phyloP scores from a whole-genome alignment of 35 echinoderm and acorn worm genomes.

The Apostichopus californicus region DNA sequence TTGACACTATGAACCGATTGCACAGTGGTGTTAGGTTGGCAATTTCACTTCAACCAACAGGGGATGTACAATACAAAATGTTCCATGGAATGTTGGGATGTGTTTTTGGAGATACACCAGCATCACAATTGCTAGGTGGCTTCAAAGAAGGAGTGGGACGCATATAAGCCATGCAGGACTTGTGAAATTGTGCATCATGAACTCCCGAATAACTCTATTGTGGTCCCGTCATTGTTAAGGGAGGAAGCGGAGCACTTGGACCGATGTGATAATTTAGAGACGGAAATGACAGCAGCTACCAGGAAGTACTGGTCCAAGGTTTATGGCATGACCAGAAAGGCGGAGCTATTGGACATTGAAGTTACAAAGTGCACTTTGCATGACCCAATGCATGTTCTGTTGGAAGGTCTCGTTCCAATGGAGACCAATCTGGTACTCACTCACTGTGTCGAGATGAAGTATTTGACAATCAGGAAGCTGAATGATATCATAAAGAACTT shows the following conservation, averaged over 20 bases:
- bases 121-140: slow-evolving; percentile 15
- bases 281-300: slow-evolving; percentile 14
- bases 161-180: slow-evolving; percentile 14
- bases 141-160: slow-evolving; percentile 26
- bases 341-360: slow-evolving; percentile 10
- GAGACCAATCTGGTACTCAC: too few relatives aligned
- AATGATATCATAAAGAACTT: too few relatives aligned
- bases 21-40: neutral
- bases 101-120: slow-evolving; percentile 14
- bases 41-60: neutral
- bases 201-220: slow-evolving; percentile 15
- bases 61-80: neutral
- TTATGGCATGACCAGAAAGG: slow-evolving; percentile 6
- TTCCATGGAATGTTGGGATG: slow-evolving; percentile 28
- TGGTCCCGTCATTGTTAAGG: neutral
- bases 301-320: slow-evolving; percentile 24
- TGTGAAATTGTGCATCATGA: slow-evolving; percentile 24
- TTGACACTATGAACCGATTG: slow-evolving; percentile 3
- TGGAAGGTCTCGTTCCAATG: too few relatives aligned
- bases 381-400: too few relatives aligned
- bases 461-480: too few relatives aligned
- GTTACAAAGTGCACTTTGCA: neutral
- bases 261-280: slow-evolving; percentile 19
- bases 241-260: neutral
- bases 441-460: too few relatives aligned